Percentiles rank a stretch among this genome's conserved stretches.
phyloP scores from a whole-genome alignment of 2,888 invertebrate species.

The Smittia aterrima region DNA sequence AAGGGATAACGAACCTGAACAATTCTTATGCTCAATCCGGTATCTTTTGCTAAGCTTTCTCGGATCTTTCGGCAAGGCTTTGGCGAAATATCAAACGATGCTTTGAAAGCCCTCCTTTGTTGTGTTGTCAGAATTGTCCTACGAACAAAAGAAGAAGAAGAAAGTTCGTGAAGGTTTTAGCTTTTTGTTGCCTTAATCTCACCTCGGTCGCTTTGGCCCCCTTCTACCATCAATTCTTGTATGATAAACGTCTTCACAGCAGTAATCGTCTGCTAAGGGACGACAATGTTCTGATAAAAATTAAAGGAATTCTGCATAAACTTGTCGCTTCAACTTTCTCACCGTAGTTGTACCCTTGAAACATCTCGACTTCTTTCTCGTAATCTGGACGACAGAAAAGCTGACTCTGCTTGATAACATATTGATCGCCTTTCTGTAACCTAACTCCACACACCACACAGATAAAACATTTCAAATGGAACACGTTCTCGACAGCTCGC shows the following conservation, averaged over 20 bases:
- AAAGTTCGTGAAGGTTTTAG: neutral
- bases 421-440: constrained; percentile 78
- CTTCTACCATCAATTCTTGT: constrained; percentile 65
- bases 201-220: constrained; percentile 71
- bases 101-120: constrained; percentile 78
- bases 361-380: constrained; percentile 74
- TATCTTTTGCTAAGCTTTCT: constrained; percentile 79
- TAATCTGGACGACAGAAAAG: constrained; percentile 77
- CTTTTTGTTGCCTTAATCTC: neutral
- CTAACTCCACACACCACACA: constrained; percentile 74
- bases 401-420: constrained; percentile 73
- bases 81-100: constrained; percentile 80
- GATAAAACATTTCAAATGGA: constrained; percentile 75
- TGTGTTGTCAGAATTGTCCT: constrained; percentile 79
- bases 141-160: neutral
- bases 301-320: constrained; percentile 22
- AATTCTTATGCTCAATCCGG: constrained; percentile 77
- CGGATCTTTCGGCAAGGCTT: constrained; percentile 81
- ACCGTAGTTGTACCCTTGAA: constrained; percentile 62
- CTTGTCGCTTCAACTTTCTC: constrained; percentile 42
- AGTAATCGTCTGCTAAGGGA: constrained; percentile 56
- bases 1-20: constrained; percentile 65
- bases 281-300: neutral
- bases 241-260: constrained; percentile 61
- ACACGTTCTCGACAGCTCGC: constrained; percentile 71